A percentile compares a stretch with the other conserved stretches of the same genome.
These are phyloP conservation scores for Sylvilagus bachmani DNA, from an alignment of 2,113 vertebrate genomes.

Conservation along the genomic window DNA sequence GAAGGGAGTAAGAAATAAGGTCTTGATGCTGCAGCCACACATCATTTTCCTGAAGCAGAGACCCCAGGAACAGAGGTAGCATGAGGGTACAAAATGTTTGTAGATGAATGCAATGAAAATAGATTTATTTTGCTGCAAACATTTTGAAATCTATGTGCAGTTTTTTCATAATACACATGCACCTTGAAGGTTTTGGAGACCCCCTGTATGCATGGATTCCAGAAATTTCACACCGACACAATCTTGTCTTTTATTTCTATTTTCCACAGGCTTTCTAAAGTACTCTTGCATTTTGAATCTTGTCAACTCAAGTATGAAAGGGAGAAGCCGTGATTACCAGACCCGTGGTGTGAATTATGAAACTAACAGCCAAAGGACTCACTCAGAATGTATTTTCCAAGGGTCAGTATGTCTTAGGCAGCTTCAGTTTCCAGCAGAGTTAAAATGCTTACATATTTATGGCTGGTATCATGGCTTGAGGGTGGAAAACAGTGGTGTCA, in stretches of 20 bases:
- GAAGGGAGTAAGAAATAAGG: slow-evolving; percentile 41
- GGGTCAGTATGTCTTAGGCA: not conserved
- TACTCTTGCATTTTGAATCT: not conserved
- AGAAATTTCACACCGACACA: too few relatives aligned
- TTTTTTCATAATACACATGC: too few relatives aligned
- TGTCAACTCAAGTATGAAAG: not conserved
- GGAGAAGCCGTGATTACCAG: not conserved
- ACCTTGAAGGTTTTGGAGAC: too few relatives aligned
- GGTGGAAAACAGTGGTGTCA: not conserved
- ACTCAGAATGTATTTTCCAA: not conserved
- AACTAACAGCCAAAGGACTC: not conserved
- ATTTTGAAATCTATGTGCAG: too few relatives aligned
- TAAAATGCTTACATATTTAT: not conserved
- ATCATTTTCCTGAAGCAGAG: slow-evolving; percentile 33
- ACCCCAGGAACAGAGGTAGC: slow-evolving; percentile 28
- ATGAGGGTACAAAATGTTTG: not conserved
- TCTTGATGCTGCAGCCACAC: slow-evolving; percentile 25
- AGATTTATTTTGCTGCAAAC: too few relatives aligned
- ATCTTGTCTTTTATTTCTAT: too few relatives aligned
- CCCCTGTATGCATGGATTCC: too few relatives aligned
- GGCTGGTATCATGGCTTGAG: not conserved
- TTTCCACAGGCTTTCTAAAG: too few relatives aligned
- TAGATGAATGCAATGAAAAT: too few relatives aligned
- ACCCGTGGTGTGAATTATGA: not conserved
- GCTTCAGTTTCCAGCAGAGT: not conserved